Evolutionary conservation across 1,140 invertebrate species (phyloP).

Genomic region (Sweltsa coloradensis): DNA sequence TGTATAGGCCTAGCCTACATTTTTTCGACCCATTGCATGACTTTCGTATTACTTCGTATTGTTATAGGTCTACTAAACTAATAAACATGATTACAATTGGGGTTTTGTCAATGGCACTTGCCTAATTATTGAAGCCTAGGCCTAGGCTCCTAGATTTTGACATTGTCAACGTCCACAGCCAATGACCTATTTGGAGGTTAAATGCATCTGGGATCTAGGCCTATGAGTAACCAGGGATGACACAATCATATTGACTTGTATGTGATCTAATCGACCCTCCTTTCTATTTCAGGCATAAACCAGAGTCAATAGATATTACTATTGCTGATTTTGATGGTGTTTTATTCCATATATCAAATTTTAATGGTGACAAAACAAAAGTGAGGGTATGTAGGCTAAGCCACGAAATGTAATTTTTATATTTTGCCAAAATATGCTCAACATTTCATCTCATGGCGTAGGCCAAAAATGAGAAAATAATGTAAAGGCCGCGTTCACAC

Average conservation of each 20-base stretch:
- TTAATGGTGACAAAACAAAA: constrained; percentile 92
- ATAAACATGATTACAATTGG: no score
- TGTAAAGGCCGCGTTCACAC: no score
- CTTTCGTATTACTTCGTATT: no score
- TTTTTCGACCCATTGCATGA: no score
- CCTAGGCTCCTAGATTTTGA: no score
- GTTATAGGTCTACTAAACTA: no score
- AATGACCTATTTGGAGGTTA: constrained; percentile 3
- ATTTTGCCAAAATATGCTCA: background rate
- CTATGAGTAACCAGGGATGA: no score
- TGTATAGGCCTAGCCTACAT: no score
- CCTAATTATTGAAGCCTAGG: no score
- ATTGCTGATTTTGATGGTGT: constrained; percentile 98
- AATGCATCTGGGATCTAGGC: no score
- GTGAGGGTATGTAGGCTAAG: constrained; percentile 64
- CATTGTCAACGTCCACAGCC: background rate
- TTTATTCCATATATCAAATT: constrained; percentile 95
- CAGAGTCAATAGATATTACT: constrained; percentile 86
- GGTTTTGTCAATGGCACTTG: no score
- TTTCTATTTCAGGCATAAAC: constrained; percentile 74
- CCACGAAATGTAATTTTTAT: background rate
- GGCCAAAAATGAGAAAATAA: constrained; percentile 2
- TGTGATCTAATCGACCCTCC: constrained; percentile 18
- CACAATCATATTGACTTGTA: constrained; percentile 6
- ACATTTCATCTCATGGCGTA: background rate